Conservation (phyloP, 2,113 vertebrate genomes). For the Neolamprologus ventralis region DNA sequence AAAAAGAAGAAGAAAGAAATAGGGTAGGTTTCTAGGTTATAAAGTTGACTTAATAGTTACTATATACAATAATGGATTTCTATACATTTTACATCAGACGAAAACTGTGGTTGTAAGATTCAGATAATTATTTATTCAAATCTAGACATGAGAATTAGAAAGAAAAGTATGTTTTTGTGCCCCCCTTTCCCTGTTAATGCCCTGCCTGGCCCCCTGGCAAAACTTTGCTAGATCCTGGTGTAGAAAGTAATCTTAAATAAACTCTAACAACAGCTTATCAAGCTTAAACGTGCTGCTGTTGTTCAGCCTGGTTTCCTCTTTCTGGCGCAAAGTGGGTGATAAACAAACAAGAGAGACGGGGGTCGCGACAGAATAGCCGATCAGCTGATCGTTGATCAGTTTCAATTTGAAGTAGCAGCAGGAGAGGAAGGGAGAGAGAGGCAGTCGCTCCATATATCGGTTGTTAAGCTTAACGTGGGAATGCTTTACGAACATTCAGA, state of each 20-base stretch:
- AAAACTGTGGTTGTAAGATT: background rate
- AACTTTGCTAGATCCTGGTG: background rate
- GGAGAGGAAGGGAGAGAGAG: background rate
- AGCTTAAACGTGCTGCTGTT: background rate
- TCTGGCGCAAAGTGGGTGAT: background rate
- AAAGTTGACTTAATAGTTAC: fast-evolving
- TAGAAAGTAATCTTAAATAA: background rate
- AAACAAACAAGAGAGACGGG: background rate
- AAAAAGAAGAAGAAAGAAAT: fast-evolving
- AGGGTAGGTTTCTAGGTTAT: background rate
- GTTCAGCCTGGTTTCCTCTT: background rate
- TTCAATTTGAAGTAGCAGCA: background rate
- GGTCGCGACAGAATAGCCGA: fast-evolving
- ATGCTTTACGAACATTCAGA: background rate
- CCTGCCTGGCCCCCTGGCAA: background rate
- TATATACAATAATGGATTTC: fast-evolving
- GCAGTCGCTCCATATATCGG: background rate
- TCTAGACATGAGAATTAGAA: fast-evolving
- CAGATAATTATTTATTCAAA: background rate
- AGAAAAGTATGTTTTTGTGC: background rate
- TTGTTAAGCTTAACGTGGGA: background rate
- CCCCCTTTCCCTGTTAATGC: fast-evolving
- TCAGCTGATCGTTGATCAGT: background rate
- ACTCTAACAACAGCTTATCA: background rate
- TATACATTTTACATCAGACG: background rate